Conservation (phyloP, 2,888 invertebrate genomes). For the Herminia tarsipennalis region DNA sequence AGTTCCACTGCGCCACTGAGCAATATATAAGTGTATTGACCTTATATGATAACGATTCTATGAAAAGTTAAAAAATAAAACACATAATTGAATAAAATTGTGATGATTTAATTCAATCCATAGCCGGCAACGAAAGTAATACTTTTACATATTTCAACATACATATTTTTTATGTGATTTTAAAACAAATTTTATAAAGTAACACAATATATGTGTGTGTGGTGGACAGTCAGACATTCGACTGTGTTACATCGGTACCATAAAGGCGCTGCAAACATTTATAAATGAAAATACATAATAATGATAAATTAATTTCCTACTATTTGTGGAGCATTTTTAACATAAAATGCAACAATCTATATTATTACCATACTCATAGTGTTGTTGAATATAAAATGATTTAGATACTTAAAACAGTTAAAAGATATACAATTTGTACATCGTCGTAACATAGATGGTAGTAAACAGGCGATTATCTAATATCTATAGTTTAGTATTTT, state of each 20-base stretch:
- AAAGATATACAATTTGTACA: conserved; percentile 32
- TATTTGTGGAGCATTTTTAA: conserved; percentile 23
- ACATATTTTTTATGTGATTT: conserved; percentile 30
- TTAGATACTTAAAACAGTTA: conserved; percentile 55
- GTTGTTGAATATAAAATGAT: conserved; percentile 51
- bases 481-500: conserved; percentile 16
- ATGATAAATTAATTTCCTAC: conserved; percentile 12
- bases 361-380: conserved; percentile 33
- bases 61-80: conserved; percentile 50
- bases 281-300: conserved; percentile 1
- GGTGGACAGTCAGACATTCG: conserved; percentile 16
- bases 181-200: conserved; percentile 34
- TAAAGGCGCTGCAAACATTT: conserved; percentile 16
- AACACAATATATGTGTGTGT: conserved; percentile 28
- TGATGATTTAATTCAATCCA: conserved; percentile 81
- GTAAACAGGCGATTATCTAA: conserved; percentile 20
- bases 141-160: conserved; percentile 47
- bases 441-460: conserved; percentile 25
- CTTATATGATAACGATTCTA: too few relatives aligned
- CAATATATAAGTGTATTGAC: too few relatives aligned
- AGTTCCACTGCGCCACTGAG: too few relatives aligned
- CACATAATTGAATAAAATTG: conserved; percentile 66
- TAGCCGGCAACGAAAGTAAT: conserved; percentile 70
- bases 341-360: conserved; percentile 41
- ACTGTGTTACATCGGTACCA: conserved; percentile 16